Conservation (phyloP, 2,113 vertebrate species). For the Eonycteris spelaea region DNA sequence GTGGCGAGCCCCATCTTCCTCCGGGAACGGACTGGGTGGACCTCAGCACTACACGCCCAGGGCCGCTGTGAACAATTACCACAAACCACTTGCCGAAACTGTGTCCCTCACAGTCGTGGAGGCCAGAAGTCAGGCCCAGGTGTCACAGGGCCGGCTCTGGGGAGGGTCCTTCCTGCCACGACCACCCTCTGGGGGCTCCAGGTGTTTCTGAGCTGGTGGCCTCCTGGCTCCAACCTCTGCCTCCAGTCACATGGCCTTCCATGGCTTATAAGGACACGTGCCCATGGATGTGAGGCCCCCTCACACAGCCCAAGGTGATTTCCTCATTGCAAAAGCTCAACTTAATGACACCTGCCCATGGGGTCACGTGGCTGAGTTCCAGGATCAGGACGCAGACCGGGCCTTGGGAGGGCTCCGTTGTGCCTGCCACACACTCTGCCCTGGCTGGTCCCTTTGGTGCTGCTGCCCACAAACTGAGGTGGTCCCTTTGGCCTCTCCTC, state of each 20-base stretch:
- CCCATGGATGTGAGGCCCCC: not conserved
- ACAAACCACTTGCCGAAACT: not conserved
- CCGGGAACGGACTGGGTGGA: not conserved
- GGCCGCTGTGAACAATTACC: not conserved
- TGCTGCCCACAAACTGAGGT: not conserved
- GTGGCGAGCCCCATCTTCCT: not conserved
- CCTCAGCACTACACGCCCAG: not conserved
- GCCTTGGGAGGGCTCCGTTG: not conserved
- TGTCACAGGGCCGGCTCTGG: not conserved
- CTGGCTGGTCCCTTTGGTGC: not conserved
- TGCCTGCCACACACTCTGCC: rapidly evolving
- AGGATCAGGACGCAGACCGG: not conserved
- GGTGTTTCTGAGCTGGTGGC: not conserved
- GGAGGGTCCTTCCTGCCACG: not conserved
- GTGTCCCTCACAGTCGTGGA: not conserved
- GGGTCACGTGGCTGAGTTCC: not conserved
- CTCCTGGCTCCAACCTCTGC: rapidly evolving
- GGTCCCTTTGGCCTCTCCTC: not conserved
- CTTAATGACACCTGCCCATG: not conserved
- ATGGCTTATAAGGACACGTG: not conserved
- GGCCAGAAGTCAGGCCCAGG: not conserved
- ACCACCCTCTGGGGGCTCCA: not conserved
- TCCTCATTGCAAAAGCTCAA: not conserved
- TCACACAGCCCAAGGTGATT: not conserved
- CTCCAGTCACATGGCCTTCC: not conserved